Evolutionary conservation across 2,888 invertebrate species (phyloP), one percentile per base, ranked within the genome.

Genomic region (Dexiosoma caninum): DNA sequence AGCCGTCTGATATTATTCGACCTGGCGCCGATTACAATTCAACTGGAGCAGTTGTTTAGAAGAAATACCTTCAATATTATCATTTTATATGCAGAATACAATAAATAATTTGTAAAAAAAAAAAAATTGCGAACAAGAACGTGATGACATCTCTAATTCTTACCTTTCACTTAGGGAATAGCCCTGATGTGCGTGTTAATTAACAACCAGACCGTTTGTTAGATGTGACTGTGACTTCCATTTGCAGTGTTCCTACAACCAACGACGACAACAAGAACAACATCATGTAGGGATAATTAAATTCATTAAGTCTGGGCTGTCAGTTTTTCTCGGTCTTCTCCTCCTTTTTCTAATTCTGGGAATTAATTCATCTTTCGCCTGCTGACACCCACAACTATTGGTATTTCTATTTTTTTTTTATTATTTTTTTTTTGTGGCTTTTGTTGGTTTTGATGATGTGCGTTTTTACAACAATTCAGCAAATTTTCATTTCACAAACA

Each of bases 281-380:
- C 57, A 49, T 49, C 49, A 30, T 21, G 53, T 51, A 67, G 42
- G 42, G 40, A 51, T 74, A 79, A 79, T 79, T 74, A 64, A 74
- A 74, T 55, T 74, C 64, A 74, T 79, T 57, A 60, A 66, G 42
- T 35, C 46, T 37, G 55, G 72, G 69, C 70, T 42, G 40, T 53
- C 21, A 19, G 27, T 40, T 64, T 7, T 32, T 35, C 2, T 12
- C 6, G 32, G 16, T 10, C 16, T 42, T 10, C 30, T 37, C n/a
- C 27, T 27, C 21, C 9, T 21, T 37, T 30, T 40, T 62, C 64
- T 4, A 32, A 16, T n/a, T 51, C 9, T 35, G 44, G 3, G 2
- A 21, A 19, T 42, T 35, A 49, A 70, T 40, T 53, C 42, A 10
- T 40, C 59, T 21, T 60, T 10, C 21, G 32, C 12, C 2, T 70